Conservation (phyloP, 1,140 invertebrate species). For the Zaprionus ghesquierei region DNA sequence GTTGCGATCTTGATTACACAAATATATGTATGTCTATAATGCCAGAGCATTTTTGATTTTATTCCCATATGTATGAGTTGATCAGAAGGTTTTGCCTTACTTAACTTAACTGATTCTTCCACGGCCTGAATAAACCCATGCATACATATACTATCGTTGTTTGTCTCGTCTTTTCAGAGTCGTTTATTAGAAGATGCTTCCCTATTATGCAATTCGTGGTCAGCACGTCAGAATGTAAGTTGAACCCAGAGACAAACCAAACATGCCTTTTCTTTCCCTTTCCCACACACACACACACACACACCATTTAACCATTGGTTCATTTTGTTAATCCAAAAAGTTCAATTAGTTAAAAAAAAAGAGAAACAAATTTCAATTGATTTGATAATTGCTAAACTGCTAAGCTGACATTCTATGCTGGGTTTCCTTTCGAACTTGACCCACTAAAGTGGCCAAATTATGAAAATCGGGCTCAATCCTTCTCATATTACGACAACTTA, state of each 20-base stretch:
- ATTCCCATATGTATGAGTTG: background rate
- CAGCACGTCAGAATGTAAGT: slow-evolving; percentile 93
- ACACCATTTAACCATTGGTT: slow-evolving; percentile 30
- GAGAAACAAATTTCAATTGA: slow-evolving; percentile 18
- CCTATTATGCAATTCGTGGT: slow-evolving; percentile 94
- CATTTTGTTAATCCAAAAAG: slow-evolving; percentile 23
- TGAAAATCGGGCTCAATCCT: slow-evolving; percentile 5
- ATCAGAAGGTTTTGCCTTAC: background rate
- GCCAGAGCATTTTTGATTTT: background rate
- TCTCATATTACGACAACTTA: slow-evolving; percentile 20
- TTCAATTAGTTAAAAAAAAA: background rate
- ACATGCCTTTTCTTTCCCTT: slow-evolving; percentile 3
- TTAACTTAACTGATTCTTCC: slow-evolving; percentile 22
- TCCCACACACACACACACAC: slow-evolving; percentile 6
- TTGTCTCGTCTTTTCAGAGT: slow-evolving; percentile 86
- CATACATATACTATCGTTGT: slow-evolving; percentile 69
- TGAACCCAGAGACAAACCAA: slow-evolving; percentile 27
- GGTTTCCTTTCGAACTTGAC: slow-evolving; percentile 21
- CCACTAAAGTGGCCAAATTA: slow-evolving; percentile 9
- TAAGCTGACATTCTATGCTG: slow-evolving; percentile 7
- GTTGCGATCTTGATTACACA: background rate
- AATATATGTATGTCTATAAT: background rate
- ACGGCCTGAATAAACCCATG: slow-evolving; percentile 17
- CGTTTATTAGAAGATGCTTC: slow-evolving; percentile 93
- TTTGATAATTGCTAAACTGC: slow-evolving; percentile 25